phyloP scores from a whole-genome alignment of 2,888 invertebrate species.

The Orthosia cruda region DNA sequence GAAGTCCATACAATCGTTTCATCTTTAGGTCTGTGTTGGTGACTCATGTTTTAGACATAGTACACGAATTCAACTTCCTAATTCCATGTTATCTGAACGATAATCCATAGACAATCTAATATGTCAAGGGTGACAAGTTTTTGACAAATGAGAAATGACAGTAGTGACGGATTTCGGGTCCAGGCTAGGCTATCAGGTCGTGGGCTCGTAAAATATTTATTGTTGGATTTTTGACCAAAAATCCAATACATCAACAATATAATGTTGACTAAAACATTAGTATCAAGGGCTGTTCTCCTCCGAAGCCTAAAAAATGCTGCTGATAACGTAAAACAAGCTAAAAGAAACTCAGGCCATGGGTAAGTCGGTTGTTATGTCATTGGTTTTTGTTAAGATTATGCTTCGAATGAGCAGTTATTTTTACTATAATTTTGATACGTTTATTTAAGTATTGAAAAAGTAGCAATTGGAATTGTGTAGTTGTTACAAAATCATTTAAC shows the following conservation, averaged over 20 bases:
- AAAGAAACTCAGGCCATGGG: slow-evolving; percentile 87
- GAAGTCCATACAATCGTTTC: too few relatives aligned
- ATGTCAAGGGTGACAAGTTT: not conserved
- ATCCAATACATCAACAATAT: slow-evolving; percentile 47
- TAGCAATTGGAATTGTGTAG: not conserved
- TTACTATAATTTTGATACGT: not conserved
- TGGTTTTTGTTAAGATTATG: slow-evolving; percentile 16
- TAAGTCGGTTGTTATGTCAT: slow-evolving; percentile 86
- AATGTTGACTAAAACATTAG: slow-evolving; percentile 83
- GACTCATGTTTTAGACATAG: too few relatives aligned
- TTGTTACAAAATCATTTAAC: not conserved
- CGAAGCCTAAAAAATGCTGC: slow-evolving; percentile 79
- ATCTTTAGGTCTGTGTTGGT: too few relatives aligned
- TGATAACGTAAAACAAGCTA: slow-evolving; percentile 81
- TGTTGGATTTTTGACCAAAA: slow-evolving; percentile 31
- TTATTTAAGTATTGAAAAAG: not conserved
- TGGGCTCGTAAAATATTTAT: slow-evolving; percentile 14
- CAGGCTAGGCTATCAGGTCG: too few relatives aligned
- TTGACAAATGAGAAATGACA: not conserved
- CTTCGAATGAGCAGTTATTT: not conserved
- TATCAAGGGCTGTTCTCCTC: slow-evolving; percentile 81
- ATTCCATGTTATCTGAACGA: too few relatives aligned
- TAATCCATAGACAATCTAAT: not conserved
- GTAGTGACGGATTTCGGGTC: not conserved
- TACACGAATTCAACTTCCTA: too few relatives aligned